A percentile compares a stretch with the other conserved stretches of the same genome.
Evolutionary conservation across 2,888 invertebrate species (phyloP).

Genomic region (Julus scanicus): DNA sequence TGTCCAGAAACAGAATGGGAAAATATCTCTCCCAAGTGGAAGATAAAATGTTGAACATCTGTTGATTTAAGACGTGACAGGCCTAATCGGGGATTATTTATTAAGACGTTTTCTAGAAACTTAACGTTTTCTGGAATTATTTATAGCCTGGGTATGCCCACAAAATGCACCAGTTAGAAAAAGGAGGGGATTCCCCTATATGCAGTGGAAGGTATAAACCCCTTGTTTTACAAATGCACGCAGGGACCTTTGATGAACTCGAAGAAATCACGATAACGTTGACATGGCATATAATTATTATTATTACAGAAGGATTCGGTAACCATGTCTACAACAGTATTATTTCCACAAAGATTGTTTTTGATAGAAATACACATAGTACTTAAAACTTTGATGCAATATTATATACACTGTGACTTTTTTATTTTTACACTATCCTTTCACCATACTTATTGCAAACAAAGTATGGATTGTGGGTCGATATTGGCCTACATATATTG

Average conservation of each 20-base stretch:
- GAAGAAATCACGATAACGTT: not conserved
- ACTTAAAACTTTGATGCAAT: no score
- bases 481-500: no score
- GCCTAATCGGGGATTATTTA: slow-evolving; percentile 44
- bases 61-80: slow-evolving; percentile 49
- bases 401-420: no score
- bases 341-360: not conserved
- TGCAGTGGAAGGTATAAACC: not conserved
- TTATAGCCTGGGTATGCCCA: slow-evolving; percentile 34
- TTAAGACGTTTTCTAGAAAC: slow-evolving; percentile 49
- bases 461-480: no score
- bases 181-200: not conserved
- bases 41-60: slow-evolving; percentile 46
- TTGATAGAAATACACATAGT: not conserved
- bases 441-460: no score
- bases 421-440: no score
- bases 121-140: slow-evolving; percentile 34
- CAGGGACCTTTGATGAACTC: not conserved
- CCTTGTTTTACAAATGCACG: slow-evolving; percentile 14
- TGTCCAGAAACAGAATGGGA: not conserved
- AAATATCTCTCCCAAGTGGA: slow-evolving; percentile 44
- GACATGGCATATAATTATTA: not conserved
- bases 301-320: not conserved
- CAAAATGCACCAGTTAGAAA: not conserved
- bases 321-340: not conserved